A percentile compares a stretch with the other conserved stretches of the same genome.
These are phyloP conservation scores for Gymnocephalus cernua DNA, from an alignment of 2,113 vertebrate species.

Conservation along the genomic window DNA sequence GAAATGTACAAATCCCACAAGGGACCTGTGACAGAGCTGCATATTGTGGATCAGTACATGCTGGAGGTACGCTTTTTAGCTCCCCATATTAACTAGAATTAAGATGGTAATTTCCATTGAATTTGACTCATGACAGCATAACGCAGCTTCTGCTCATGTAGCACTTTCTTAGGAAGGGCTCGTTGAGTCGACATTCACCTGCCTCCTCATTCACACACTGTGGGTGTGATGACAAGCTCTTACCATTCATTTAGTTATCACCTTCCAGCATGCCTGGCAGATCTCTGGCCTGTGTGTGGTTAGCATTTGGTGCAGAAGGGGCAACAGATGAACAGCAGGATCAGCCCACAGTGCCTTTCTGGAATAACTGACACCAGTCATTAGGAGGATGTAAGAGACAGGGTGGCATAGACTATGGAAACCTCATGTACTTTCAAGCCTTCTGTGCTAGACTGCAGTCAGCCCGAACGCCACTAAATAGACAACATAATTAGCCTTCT, in stretches of 20 bases:
- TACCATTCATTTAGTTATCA: constrained; percentile 48
- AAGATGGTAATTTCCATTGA: background rate
- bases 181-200: constrained; percentile 25
- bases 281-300: constrained; percentile 31
- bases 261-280: constrained; percentile 33
- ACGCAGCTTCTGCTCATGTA: background rate
- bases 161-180: background rate
- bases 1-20: constrained; percentile 88
- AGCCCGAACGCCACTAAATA: background rate
- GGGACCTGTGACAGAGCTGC: constrained; percentile 85
- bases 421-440: background rate
- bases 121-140: background rate
- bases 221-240: constrained; percentile 46
- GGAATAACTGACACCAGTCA: constrained; percentile 31
- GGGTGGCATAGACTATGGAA: background rate
- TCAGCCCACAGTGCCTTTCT: constrained; percentile 32
- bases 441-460: background rate
- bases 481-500: background rate
- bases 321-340: constrained; percentile 37
- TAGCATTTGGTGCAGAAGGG: constrained; percentile 12
- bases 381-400: constrained; percentile 17
- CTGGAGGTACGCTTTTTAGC: constrained; percentile 83
- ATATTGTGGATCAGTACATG: constrained; percentile 93
- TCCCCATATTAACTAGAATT: background rate
- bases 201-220: constrained; percentile 39